phyloP scores from a whole-genome alignment of 1,140 invertebrate genomes.

The Zeugodacus cucurbitae region DNA sequence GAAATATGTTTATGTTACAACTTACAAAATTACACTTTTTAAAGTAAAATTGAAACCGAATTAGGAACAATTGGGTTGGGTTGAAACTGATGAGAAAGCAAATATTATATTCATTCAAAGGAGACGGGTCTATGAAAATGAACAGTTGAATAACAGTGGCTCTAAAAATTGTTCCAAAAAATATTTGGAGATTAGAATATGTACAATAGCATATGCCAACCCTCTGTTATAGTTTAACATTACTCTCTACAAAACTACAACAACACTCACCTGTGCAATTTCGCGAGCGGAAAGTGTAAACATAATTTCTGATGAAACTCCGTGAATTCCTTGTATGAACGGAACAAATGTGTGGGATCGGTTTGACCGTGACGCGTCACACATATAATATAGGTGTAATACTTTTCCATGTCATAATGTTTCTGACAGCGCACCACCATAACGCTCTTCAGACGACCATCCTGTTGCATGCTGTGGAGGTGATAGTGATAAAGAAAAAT shows the following conservation, averaged over 20 bases:
- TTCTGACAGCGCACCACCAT: conserved; percentile 92
- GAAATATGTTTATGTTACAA: no score
- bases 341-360: conserved; percentile 87
- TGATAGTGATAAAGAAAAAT: background rate
- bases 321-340: conserved; percentile 95
- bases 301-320: conserved; percentile 97
- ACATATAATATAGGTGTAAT: conserved; percentile 95
- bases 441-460: conserved; percentile 88
- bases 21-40: no score
- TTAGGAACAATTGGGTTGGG: no score
- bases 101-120: no score
- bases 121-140: no score
- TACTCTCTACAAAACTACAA: background rate
- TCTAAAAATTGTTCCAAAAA: no score
- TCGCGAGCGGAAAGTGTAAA: conserved; percentile 89
- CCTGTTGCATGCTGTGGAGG: conserved; percentile 81
- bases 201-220: no score
- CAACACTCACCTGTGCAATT: conserved; percentile 78
- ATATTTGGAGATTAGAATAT: no score
- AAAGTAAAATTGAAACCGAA: no score
- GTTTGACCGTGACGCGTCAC: conserved; percentile 86
- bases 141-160: no score
- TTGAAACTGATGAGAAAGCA: no score
- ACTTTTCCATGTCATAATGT: conserved; percentile 96
- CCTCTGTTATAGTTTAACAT: background rate